phyloP scores from a whole-genome alignment of 2,797 vertebrate species.

The Poecilia wingei region DNA sequence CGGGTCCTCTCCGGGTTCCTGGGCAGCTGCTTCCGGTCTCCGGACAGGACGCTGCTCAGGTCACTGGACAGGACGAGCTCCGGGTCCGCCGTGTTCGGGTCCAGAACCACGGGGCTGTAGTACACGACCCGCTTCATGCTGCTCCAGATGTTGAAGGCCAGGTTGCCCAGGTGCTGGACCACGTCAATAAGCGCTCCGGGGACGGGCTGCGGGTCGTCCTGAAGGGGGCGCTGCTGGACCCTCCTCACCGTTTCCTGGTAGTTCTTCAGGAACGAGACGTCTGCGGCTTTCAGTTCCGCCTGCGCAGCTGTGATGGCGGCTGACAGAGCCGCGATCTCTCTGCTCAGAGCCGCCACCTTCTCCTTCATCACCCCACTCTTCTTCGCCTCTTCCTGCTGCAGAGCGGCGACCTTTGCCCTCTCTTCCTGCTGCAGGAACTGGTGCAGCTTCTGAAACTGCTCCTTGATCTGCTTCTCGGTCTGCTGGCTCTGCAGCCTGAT shows the following conservation, averaged over 20 bases:
- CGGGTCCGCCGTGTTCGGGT: slow-evolving; percentile 49
- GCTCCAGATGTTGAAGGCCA: slow-evolving; percentile 51
- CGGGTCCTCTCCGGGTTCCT: slow-evolving; percentile 39
- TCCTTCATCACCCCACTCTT: slow-evolving; percentile 31
- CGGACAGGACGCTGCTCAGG: slow-evolving; percentile 29
- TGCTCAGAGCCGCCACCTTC: slow-evolving; percentile 26
- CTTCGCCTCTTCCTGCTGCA: slow-evolving; percentile 46
- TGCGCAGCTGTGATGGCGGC: slow-evolving; percentile 29
- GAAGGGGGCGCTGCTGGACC: slow-evolving; percentile 28
- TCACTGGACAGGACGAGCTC: slow-evolving; percentile 27
- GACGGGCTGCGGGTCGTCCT: slow-evolving; percentile 23
- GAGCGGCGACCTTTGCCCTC: slow-evolving; percentile 36
- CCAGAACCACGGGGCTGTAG: slow-evolving; percentile 53
- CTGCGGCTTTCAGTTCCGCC: slow-evolving; percentile 31
- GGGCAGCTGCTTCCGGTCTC: slow-evolving; percentile 7
- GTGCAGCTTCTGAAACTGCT: slow-evolving; percentile 51
- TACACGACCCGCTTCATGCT: slow-evolving; percentile 46
- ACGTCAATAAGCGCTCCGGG: slow-evolving; percentile 52
- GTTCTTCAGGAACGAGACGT: slow-evolving; percentile 43
- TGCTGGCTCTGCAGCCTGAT: slow-evolving; percentile 37
- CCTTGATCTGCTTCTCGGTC: slow-evolving; percentile 41
- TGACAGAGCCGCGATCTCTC: slow-evolving; percentile 34
- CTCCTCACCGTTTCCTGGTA: slow-evolving; percentile 31
- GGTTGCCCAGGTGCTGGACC: slow-evolving; percentile 59
- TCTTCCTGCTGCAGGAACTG: slow-evolving; percentile 48